Base-by-base conservation (phyloP, 2,113 vertebrate species). In the Pyrgilauda ruficollis region DNA sequence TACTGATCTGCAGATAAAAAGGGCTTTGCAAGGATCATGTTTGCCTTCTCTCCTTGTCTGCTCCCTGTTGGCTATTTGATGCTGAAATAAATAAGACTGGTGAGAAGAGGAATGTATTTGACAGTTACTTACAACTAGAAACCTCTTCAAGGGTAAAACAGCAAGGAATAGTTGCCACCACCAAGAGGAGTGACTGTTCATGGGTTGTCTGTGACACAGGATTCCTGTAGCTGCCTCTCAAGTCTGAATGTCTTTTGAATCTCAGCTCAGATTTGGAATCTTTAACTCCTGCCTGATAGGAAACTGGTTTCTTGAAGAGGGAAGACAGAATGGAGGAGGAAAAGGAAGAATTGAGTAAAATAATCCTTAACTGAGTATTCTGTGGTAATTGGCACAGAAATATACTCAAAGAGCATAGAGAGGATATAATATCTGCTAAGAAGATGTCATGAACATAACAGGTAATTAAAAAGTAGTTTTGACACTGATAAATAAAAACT, bases 1-100 rank as follows among this genome's bases (percentile, higher is more conserved):
- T 89, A 46, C 58, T 84, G 72, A 93, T 90, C n/a, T 92, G 16
- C n/a, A 95, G 88, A 86, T 95, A 66, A 87, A 96, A 94, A 78
- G 44, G 44, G 61, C 83, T 90, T 88, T 93, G 44, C n/a, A 53
- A 56, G 68, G 53, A 84, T 84, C 30, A 13, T 63, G n/a, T 81
- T 75, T 90, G 30, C 68, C 49, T 93, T 77, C 61, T 74, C 20
- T 64, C 21, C 35, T 77, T 62, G 88, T 81, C 47, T 97, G 74
- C 66, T 91, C 49, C 66, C 66, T 89, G 63, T 58, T 94, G 81
- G 46, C 53, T 84, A 3, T 28, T 91, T 58, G 31, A 37, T 81
- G 41, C 63, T 68, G 87, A 91, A 79, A 69, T 87, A 85, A 87
- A 9, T 72, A 62, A 90, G 63, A 49, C 70, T 67, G 87, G 76